Evolutionary conservation across 2,113 vertebrate genomes (phyloP).

Genomic region (human (Homo sapiens)): DNA sequence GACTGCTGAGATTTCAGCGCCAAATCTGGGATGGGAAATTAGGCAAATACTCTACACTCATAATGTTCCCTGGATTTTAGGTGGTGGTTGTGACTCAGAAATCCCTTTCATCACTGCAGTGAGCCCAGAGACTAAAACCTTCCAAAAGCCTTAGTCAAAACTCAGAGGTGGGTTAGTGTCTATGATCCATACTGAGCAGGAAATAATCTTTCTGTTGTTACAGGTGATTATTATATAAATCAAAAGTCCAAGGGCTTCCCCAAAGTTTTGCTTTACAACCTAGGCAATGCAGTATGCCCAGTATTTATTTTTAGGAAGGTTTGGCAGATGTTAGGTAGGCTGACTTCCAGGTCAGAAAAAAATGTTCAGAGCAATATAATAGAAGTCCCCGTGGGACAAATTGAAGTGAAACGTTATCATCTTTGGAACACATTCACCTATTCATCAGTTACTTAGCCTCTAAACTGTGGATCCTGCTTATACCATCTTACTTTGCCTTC

Average conservation of each 20-base stretch:
- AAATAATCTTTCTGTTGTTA: slow-evolving; percentile 66
- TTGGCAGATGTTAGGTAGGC: slow-evolving; percentile 63
- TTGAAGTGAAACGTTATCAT: neutral
- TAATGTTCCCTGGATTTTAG: slow-evolving; percentile 26
- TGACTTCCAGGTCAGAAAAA: slow-evolving; percentile 60
- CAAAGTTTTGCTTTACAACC: neutral
- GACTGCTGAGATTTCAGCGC: neutral
- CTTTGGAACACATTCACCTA: neutral
- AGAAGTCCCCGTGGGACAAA: neutral
- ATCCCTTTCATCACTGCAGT: neutral
- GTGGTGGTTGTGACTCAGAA: slow-evolving; percentile 40
- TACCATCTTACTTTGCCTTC: neutral
- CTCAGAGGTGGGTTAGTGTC: neutral
- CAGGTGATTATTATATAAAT: slow-evolving; percentile 67
- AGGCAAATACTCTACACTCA: neutral
- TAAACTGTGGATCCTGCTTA: neutral
- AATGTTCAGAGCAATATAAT: neutral
- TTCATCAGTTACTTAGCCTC: neutral
- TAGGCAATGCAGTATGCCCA: slow-evolving; percentile 39
- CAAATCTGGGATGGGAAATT: slow-evolving; percentile 29
- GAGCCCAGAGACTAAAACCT: slow-evolving; percentile 32
- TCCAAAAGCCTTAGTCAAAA: slow-evolving; percentile 32
- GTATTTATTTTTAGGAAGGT: slow-evolving; percentile 61
- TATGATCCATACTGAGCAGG: neutral
- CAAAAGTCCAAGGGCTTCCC: slow-evolving; percentile 24